Evolutionary conservation across 2,113 vertebrate species (phyloP).

Genomic region (Onychostoma macrolepis): DNA sequence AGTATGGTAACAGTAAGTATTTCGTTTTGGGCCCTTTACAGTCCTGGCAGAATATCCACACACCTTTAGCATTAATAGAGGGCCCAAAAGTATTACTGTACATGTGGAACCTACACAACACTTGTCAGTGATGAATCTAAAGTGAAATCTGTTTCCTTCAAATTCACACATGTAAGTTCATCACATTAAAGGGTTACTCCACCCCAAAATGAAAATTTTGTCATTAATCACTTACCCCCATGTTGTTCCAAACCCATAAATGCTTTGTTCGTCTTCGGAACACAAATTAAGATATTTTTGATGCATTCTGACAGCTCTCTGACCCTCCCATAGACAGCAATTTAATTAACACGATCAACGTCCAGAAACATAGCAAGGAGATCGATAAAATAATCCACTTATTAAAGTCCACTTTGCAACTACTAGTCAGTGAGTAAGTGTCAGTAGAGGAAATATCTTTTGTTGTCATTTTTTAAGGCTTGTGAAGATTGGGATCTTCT

Average conservation of each 20-base stretch:
- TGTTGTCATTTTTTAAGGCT: conserved; percentile 4
- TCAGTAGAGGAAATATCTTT: conserved; percentile 17
- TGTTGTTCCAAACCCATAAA: no score
- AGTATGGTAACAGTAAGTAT: background rate
- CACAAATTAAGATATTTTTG: no score
- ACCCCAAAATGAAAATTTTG: no score
- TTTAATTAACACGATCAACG: no score
- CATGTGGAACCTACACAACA: background rate
- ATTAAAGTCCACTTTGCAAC: no score
- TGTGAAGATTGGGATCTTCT: background rate
- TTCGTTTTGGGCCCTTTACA: background rate
- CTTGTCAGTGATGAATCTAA: background rate
- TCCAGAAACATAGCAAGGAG: no score
- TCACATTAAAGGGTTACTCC: background rate
- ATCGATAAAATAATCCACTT: no score
- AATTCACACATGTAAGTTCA: background rate
- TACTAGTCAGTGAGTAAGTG: background rate
- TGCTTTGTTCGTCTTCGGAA: no score
- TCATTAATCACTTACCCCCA: no score
- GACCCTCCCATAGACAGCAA: no score
- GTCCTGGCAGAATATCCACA: background rate
- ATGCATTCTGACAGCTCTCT: no score
- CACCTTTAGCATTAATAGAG: background rate
- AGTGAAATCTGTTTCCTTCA: background rate
- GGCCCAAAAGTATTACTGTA: background rate